These are phyloP conservation scores for Diarsia mendica DNA, from an alignment of 2,888 invertebrate species.

Conservation along the genomic window DNA sequence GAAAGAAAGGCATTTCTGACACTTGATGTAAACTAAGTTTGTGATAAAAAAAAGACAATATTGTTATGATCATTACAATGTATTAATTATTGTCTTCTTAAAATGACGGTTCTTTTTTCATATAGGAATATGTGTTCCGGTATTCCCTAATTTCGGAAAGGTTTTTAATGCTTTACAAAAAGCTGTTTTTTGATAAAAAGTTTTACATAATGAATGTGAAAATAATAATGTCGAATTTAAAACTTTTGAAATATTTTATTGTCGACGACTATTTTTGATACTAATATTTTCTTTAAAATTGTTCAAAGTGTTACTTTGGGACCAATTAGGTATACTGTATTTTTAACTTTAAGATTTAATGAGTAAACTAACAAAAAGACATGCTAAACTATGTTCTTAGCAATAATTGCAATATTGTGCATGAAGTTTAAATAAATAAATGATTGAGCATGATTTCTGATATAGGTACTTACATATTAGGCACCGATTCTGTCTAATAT, in stretches of 20 bases:
- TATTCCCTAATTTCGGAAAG: constrained; percentile 1
- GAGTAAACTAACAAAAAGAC: neutral
- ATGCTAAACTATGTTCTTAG: neutral
- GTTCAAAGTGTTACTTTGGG: constrained; percentile 36
- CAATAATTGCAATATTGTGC: too few species aligned
- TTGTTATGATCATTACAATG: neutral
- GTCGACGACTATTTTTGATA: constrained; percentile 50
- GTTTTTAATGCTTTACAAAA: neutral
- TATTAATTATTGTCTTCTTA: neutral
- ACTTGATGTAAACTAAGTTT: neutral
- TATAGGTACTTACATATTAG: too few species aligned
- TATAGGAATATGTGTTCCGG: neutral
- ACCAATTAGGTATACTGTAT: constrained; percentile 42
- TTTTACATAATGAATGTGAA: constrained; percentile 7
- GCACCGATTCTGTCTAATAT: neutral
- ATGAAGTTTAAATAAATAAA: too few species aligned
- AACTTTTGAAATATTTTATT: neutral
- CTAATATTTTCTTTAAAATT: constrained; percentile 13
- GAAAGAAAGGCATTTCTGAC: neutral
- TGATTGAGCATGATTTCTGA: neutral
- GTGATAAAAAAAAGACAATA: neutral
- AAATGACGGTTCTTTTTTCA: neutral
- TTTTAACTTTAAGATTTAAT: neutral
- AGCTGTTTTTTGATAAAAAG: constrained; percentile 12
- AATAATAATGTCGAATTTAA: constrained; percentile 22